phyloP scores from a whole-genome alignment of 1,140 invertebrate species.

The Drosophila willistoni region DNA sequence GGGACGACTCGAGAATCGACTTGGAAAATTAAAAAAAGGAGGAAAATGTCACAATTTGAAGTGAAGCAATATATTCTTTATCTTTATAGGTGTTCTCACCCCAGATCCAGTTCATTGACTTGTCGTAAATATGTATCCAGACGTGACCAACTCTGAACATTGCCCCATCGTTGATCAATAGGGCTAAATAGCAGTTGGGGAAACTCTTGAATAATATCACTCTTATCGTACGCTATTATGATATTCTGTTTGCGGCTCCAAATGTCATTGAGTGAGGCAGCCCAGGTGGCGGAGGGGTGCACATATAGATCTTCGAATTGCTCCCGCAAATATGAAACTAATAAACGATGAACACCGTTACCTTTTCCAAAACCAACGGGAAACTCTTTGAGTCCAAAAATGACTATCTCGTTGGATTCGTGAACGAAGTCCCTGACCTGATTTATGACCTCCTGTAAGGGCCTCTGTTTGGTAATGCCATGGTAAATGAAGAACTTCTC shows the following conservation, averaged over 20 bases:
- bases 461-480: constrained; percentile 84
- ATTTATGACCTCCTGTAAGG: constrained; percentile 84
- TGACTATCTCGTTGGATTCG: constrained; percentile 87
- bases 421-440: constrained; percentile 85
- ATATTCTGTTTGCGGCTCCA: constrained; percentile 84
- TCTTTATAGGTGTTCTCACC: constrained; percentile 44
- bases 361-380: constrained; percentile 84
- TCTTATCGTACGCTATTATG: constrained; percentile 86
- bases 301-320: constrained; percentile 84
- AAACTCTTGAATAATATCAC: constrained; percentile 69
- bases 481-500: constrained; percentile 85
- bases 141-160: constrained; percentile 84
- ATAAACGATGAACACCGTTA: constrained; percentile 83
- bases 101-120: constrained; percentile 66
- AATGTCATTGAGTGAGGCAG: constrained; percentile 83
- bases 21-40: constrained; percentile 7
- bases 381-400: constrained; percentile 87
- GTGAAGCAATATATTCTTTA: neutral
- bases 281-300: constrained; percentile 83
- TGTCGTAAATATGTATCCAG: constrained; percentile 83
- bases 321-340: constrained; percentile 84
- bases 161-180: constrained; percentile 86
- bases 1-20: constrained; percentile 80
- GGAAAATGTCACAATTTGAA: neutral
- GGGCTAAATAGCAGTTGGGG: constrained; percentile 63